phyloP scores from a whole-genome alignment of 1,140 invertebrate genomes.

The Lepidurus apus region DNA sequence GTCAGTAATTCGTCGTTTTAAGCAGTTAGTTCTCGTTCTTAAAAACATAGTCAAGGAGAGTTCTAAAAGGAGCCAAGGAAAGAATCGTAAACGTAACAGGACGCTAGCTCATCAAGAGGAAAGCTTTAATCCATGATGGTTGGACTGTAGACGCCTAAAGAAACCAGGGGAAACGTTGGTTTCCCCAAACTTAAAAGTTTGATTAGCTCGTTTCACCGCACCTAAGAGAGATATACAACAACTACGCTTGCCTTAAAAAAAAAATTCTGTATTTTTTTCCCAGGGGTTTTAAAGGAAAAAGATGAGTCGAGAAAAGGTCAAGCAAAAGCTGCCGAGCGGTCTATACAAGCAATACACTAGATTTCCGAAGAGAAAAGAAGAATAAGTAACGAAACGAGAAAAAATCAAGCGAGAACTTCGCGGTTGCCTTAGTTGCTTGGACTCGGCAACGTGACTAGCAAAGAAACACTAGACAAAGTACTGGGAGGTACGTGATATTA shows the following conservation, averaged over 20 bases:
- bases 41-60: background rate
- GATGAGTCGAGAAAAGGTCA: too few species aligned
- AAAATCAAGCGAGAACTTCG: background rate
- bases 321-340: too few species aligned
- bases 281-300: too few species aligned
- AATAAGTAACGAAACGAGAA: background rate
- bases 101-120: background rate
- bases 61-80: background rate
- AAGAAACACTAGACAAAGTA: background rate
- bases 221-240: background rate
- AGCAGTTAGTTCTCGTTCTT: background rate
- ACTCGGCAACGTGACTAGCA: conserved; percentile 4
- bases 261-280: too few species aligned
- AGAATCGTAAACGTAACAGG: background rate
- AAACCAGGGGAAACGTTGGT: background rate
- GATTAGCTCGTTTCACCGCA: background rate
- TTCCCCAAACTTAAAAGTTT: background rate
- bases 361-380: background rate
- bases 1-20: conserved; percentile 9
- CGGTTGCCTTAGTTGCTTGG: background rate
- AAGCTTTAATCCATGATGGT: conserved; percentile 3
- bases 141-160: background rate
- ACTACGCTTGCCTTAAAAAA: background rate
- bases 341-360: too few species aligned
- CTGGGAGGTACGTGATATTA: conserved; percentile 11